Evolutionary conservation across 2,113 vertebrate genomes (phyloP).

Genomic region (Camarhynchus parvulus): DNA sequence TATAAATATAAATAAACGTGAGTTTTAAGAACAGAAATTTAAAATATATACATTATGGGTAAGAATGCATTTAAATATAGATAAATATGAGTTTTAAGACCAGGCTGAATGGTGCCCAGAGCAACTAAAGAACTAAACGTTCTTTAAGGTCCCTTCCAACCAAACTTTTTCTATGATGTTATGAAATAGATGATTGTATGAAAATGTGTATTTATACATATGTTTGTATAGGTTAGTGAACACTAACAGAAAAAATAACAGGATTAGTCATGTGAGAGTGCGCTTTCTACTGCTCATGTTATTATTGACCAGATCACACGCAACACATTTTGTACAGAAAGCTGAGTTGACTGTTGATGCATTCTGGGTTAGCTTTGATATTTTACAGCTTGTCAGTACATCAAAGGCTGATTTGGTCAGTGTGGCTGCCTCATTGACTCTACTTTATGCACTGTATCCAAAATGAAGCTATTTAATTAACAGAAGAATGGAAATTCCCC

Average conservation of each 20-base stretch:
- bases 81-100: not conserved
- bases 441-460: too few species aligned
- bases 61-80: not conserved
- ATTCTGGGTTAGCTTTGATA: not conserved
- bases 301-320: not conserved
- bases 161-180: not conserved
- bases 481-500: not conserved
- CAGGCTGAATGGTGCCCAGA: not conserved
- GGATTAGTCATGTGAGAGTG: not conserved
- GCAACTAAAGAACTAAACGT: not conserved
- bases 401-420: not conserved
- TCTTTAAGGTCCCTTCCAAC: not conserved
- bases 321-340: not conserved
- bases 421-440: not conserved
- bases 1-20: not conserved
- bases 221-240: not conserved
- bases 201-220: rapidly evolving
- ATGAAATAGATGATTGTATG: not conserved
- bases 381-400: not conserved
- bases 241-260: not conserved
- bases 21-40: not conserved
- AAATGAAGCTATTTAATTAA: not conserved
- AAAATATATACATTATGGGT: too few species aligned
- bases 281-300: not conserved
- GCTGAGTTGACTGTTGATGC: not conserved